phyloP scores from a whole-genome alignment of 2,888 invertebrate species.

The Buathra laborator region DNA sequence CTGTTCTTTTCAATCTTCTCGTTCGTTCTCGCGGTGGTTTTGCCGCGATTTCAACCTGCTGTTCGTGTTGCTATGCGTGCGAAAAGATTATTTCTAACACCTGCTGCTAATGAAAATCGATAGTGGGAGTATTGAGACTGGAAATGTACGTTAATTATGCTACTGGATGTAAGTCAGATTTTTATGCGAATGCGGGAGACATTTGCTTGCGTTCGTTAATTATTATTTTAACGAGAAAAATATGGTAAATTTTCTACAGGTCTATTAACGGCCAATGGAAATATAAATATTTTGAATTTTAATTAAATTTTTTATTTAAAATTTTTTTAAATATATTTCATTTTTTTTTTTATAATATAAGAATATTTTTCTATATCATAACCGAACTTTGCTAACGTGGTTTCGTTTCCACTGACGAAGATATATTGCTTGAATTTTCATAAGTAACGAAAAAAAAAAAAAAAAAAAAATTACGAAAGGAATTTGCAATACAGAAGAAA shows the following conservation, averaged over 20 bases:
- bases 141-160: background rate
- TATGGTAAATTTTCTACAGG: background rate
- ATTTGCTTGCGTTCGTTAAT: background rate
- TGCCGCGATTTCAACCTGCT: constrained; percentile 14
- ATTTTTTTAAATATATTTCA: too few relatives aligned
- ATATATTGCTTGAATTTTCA: too few relatives aligned
- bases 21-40: background rate
- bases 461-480: too few relatives aligned
- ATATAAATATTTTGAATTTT: too few relatives aligned
- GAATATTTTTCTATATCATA: too few relatives aligned
- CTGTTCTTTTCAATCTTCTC: constrained; percentile 12
- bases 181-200: background rate
- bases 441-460: too few relatives aligned
- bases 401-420: too few relatives aligned
- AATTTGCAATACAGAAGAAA: too few relatives aligned
- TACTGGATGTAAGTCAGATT: background rate
- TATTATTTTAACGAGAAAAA: background rate
- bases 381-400: too few relatives aligned
- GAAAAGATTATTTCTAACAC: constrained; percentile 17
- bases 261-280: background rate
- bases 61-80: constrained; percentile 13
- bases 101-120: constrained; percentile 1
- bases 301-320: too few relatives aligned
- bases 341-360: too few relatives aligned
- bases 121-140: constrained; percentile 3